These are phyloP conservation scores for Diorhabda carinulata DNA, from an alignment of 1,140 invertebrate genomes.

Conservation along the genomic window DNA sequence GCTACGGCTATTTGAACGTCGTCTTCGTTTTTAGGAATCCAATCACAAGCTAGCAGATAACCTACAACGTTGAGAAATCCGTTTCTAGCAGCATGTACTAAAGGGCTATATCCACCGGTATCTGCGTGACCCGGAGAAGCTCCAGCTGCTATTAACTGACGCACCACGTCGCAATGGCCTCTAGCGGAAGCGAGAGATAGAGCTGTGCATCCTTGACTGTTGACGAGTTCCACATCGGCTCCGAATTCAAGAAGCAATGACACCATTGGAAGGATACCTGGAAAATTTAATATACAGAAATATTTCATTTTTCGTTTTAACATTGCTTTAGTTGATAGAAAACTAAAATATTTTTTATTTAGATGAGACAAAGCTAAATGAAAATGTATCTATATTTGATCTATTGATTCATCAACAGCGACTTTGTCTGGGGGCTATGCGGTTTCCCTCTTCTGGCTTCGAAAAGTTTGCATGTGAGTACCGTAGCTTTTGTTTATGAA, in stretches of 20 bases:
- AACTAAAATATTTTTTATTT: too few relatives aligned
- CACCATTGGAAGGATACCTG: slow-evolving; percentile 77
- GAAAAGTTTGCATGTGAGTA: too few relatives aligned
- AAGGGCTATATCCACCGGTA: slow-evolving; percentile 78
- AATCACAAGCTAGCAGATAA: slow-evolving; percentile 81
- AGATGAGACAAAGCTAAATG: too few relatives aligned
- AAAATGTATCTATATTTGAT: too few relatives aligned
- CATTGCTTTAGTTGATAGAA: too few relatives aligned
- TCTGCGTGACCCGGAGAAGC: slow-evolving; percentile 76
- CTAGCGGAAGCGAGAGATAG: slow-evolving; percentile 74
- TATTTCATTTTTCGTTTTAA: too few relatives aligned
- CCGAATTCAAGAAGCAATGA: slow-evolving; percentile 86
- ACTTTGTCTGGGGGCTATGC: too few relatives aligned
- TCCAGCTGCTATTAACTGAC: slow-evolving; percentile 66
- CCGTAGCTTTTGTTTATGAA: too few relatives aligned
- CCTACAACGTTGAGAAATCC: slow-evolving; percentile 80
- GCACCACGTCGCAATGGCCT: slow-evolving; percentile 84
- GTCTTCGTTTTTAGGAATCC: slow-evolving; percentile 49
- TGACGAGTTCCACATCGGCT: slow-evolving; percentile 83
- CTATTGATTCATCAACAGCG: too few relatives aligned
- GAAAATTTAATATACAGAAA: neutral
- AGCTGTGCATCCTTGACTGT: slow-evolving; percentile 81
- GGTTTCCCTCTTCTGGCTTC: too few relatives aligned
- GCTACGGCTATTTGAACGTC: slow-evolving; percentile 57
- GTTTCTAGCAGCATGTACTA: slow-evolving; percentile 85